phyloP scores from a whole-genome alignment of 64 coral and sea anemone species.

The Montipora foliosa region DNA sequence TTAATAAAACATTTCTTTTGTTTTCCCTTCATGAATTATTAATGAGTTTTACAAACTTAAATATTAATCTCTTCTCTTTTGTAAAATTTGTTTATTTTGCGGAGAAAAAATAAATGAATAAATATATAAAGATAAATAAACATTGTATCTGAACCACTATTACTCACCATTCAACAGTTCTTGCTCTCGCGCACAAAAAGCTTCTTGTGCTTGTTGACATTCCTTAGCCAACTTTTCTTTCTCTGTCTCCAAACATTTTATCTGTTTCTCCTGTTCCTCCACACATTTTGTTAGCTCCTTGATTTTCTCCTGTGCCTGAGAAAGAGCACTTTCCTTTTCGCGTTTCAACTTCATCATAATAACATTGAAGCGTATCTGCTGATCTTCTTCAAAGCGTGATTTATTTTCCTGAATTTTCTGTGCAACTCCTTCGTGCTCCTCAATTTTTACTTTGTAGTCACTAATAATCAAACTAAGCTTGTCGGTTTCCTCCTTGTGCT shows the following conservation, averaged over 20 bases:
- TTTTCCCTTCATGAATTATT: too few species aligned
- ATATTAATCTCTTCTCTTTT: too few species aligned
- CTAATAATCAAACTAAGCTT: constrained; percentile 37
- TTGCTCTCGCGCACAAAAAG: constrained; percentile 55
- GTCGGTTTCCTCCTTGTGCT: constrained; percentile 53
- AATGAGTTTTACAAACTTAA: too few species aligned
- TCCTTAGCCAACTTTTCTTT: constrained; percentile 35
- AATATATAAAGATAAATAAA: too few species aligned
- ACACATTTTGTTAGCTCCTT: constrained; percentile 31
- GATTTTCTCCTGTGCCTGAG: constrained; percentile 67
- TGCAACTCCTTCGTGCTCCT: constrained; percentile 68
- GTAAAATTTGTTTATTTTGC: too few species aligned
- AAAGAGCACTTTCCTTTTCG: constrained; percentile 80
- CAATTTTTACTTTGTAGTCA: constrained; percentile 70
- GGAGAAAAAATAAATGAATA: too few species aligned
- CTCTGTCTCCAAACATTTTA: constrained; percentile 67
- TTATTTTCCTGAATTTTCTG: constrained; percentile 74
- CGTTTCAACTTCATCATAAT: constrained; percentile 86
- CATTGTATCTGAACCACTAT: too few species aligned
- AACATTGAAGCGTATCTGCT: constrained; percentile 93
- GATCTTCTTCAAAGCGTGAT: constrained; percentile 85
- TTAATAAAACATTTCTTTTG: too few species aligned
- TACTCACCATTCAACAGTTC: constrained; percentile 25
- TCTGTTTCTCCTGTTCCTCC: constrained; percentile 40
- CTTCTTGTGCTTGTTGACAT: constrained; percentile 7